Conservation (phyloP, 2,888 invertebrate genomes). For the Nephrotoma flavescens region DNA sequence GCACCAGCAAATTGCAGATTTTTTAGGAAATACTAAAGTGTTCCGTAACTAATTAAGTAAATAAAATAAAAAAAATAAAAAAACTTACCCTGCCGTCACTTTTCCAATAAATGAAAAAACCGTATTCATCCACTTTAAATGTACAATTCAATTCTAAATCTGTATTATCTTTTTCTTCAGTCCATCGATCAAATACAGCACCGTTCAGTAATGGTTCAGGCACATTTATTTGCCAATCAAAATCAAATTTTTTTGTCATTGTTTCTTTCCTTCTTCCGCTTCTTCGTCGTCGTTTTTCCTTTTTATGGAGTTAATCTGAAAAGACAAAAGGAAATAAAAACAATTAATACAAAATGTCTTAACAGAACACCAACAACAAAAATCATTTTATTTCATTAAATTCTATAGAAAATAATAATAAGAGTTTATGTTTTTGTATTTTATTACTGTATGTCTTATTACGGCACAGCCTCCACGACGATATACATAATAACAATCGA, state of each 20-base stretch:
- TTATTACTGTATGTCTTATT: background rate
- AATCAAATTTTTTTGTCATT: slow-evolving; percentile 98
- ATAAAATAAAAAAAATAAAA: background rate
- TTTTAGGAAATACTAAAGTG: too few relatives aligned
- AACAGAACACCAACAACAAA: background rate
- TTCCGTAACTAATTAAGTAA: too few relatives aligned
- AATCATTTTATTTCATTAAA: background rate
- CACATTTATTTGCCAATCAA: slow-evolving; percentile 94
- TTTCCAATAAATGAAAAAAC: slow-evolving; percentile 98
- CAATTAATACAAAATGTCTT: background rate
- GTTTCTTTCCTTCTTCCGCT: slow-evolving; percentile 11
- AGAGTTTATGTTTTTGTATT: background rate
- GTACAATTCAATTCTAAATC: slow-evolving; percentile 76
- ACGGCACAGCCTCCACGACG: background rate
- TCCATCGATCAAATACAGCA: slow-evolving; percentile 91
- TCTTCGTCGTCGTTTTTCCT: background rate
- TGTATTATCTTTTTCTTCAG: slow-evolving; percentile 89
- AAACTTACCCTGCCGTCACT: slow-evolving; percentile 72
- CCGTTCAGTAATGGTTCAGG: slow-evolving; percentile 70
- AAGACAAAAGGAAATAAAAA: background rate
- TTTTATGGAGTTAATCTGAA: background rate
- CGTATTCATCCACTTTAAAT: slow-evolving; percentile 93
- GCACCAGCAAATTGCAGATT: too few relatives aligned
- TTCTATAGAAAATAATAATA: background rate
- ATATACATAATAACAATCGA: background rate